Evolutionary conservation across 1,140 invertebrate species (phyloP), one percentile per base, ranked within the genome.

Genomic region (Camponotus vicinus): DNA sequence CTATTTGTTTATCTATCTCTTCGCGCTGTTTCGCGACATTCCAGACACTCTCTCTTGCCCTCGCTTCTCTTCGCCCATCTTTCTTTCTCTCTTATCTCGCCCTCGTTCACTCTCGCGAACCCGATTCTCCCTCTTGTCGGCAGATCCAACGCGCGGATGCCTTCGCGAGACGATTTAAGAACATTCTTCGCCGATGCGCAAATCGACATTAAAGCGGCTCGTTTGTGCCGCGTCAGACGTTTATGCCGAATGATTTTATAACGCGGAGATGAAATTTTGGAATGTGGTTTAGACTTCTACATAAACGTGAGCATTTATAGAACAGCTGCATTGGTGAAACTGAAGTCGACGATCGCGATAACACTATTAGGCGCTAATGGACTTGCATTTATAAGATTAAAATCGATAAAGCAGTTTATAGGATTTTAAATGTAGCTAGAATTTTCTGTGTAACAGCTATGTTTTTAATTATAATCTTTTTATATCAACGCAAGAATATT

Each of bases 111-210:
- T 49, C 42, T 49, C 42, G 13, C 15, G 1, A 27, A 64, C 40
- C 9, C 15, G 66, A 80, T 34, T 80, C 42, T 67, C 27, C 32
- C 18, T 15, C 27, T 61, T 13, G 77, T 8, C 34, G 11, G 21
- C 27, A 27, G 66, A 83, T 75, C 1, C 34, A 89, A 78, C 42
- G 86, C 37, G 34, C 71, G 59, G 55, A 83, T 42, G 79, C 59
- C 67, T 87, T 69, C 40, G 61, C 73, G 37, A 59, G n/a, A 52
- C 34, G 32, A 45, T 52, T 69, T 52, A 34, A 37, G 9, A 61
- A 55, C 78, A 89, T 90, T 90, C 88, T 70, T 89, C 15, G 49
- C 27, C 67, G 85, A 89, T 89, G 88, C 59, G 85, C 73, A 27
- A 82, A 73, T 82, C 78, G 67, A 32, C 40, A 40, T 37, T 59